These are phyloP conservation scores for Heliconius eleuchia DNA, from an alignment of 1,140 invertebrate species.

Conservation along the genomic window DNA sequence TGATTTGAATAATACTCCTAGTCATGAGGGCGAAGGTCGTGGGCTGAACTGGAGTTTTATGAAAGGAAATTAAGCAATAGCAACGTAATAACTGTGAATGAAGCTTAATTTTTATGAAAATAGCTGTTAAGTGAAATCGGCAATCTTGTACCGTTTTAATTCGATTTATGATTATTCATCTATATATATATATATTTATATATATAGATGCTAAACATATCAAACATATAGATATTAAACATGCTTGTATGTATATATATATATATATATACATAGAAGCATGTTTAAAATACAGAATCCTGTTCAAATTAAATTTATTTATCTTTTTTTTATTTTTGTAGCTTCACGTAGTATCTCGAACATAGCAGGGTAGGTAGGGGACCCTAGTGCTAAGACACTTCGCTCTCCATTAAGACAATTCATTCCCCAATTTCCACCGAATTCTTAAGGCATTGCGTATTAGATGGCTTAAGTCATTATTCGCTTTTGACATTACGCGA, in stretches of 20 bases:
- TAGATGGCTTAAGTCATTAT: background rate
- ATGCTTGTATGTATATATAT: too few species aligned
- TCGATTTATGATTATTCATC: background rate
- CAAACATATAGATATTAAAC: too few species aligned
- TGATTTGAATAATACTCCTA: constrained; percentile 33
- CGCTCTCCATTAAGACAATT: too few species aligned
- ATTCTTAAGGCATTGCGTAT: background rate
- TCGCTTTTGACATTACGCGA: background rate
- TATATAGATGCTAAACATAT: too few species aligned
- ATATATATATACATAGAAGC: too few species aligned
- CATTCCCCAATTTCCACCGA: background rate
- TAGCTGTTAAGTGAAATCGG: constrained; percentile 37
- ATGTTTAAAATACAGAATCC: too few species aligned
- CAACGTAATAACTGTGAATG: constrained; percentile 37
- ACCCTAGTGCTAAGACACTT: background rate
- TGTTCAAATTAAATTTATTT: too few species aligned
- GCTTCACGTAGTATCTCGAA: too few species aligned
- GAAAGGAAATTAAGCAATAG: constrained; percentile 44
- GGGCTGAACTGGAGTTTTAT: constrained; percentile 32
- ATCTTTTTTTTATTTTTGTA: too few species aligned
- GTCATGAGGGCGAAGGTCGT: constrained; percentile 38
- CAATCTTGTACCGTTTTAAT: constrained; percentile 14
- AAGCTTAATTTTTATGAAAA: constrained; percentile 36
- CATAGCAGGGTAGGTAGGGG: background rate
- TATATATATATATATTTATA: too few species aligned